Evolutionary conservation across 2,113 vertebrate genomes (phyloP).

Genomic region (Suncus etruscus): DNA sequence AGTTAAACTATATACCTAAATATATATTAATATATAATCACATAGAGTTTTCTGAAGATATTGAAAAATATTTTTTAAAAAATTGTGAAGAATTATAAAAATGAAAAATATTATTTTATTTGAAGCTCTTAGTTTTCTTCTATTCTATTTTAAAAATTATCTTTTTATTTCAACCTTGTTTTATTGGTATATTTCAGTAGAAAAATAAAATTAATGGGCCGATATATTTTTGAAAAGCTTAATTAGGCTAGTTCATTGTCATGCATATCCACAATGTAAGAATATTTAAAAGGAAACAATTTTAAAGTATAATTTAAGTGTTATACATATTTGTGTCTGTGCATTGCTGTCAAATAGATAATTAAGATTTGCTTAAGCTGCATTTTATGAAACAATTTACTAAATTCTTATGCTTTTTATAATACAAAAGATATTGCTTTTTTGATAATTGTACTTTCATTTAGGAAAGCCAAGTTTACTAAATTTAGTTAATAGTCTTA

Average conservation of each 20-base stretch:
- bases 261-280: conserved; percentile 71
- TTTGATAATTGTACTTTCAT: neutral
- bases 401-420: conserved; percentile 9
- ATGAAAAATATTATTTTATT: conserved; percentile 46
- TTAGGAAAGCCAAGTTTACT: neutral
- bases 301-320: conserved; percentile 68
- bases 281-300: conserved; percentile 67
- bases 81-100: conserved; percentile 41
- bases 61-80: neutral
- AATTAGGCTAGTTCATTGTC: conserved; percentile 70
- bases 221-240: conserved; percentile 57
- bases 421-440: neutral
- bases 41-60: conserved; percentile 17
- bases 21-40: accelerated
- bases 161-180: conserved; percentile 52
- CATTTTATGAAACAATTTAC: conserved; percentile 9
- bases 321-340: conserved; percentile 11
- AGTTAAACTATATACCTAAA: neutral
- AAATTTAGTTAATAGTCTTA: conserved; percentile 25
- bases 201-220: conserved; percentile 72
- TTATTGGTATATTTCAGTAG: conserved; percentile 51
- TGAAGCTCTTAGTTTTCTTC: conserved; percentile 27
- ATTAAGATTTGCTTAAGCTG: neutral
- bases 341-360: neutral
- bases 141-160: conserved; percentile 34